Evolutionary conservation across 2,888 invertebrate species (phyloP).

Genomic region (Polylopha cassiicola): DNA sequence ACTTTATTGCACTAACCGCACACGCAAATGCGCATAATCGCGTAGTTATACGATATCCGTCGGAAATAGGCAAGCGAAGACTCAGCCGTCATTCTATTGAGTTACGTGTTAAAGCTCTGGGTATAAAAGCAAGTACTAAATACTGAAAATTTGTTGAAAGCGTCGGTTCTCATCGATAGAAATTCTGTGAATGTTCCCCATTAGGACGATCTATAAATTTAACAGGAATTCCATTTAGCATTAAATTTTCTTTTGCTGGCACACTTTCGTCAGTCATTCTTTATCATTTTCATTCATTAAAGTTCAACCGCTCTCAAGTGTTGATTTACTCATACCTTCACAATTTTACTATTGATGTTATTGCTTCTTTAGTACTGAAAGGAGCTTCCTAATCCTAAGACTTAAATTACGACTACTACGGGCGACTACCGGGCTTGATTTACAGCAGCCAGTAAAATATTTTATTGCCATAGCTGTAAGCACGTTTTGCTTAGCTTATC

Average conservation of each 20-base stretch:
- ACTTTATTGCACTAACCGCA: constrained; percentile 27
- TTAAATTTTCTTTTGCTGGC: too few species aligned
- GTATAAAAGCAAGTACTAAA: constrained; percentile 1
- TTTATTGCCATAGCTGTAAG: constrained; percentile 19
- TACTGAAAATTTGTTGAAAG: too few species aligned
- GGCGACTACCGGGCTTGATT: constrained; percentile 16
- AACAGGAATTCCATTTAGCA: too few species aligned
- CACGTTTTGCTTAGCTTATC: constrained; percentile 15
- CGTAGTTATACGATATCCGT: too few species aligned
- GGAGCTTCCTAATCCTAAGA: constrained; percentile 14
- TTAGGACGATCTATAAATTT: too few species aligned
- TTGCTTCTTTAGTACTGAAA: constrained; percentile 8
- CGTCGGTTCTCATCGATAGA: too few species aligned
- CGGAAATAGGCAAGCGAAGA: constrained; percentile 14
- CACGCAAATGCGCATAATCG: constrained; percentile 26
- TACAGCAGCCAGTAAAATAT: constrained; percentile 18
- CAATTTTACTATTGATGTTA: constrained; percentile 3
- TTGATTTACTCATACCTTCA: too few species aligned
- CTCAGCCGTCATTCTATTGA: constrained; percentile 14
- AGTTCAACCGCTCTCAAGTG: too few species aligned
- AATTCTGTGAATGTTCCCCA: too few species aligned
- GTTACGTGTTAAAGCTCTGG: constrained; percentile 15
- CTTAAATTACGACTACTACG: constrained; percentile 14
- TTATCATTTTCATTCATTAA: too few species aligned
- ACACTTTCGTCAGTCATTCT: too few species aligned